Conservation (phyloP, 2,113 vertebrate genomes). For the Python bivittatus region DNA sequence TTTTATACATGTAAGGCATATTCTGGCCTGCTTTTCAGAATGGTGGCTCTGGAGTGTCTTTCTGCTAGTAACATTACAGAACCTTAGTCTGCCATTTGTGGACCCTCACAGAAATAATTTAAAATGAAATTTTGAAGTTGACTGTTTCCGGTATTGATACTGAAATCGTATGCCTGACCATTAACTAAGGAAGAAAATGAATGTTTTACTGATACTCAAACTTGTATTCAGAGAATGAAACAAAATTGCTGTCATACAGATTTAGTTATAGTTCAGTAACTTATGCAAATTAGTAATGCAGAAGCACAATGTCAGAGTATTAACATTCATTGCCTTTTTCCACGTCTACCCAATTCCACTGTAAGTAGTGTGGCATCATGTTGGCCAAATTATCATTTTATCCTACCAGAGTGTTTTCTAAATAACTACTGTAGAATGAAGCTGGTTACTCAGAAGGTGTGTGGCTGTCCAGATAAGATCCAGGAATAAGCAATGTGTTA, state of each 20-base stretch:
- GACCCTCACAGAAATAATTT: neutral
- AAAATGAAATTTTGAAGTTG: slow-evolving; percentile 9
- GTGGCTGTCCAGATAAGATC: neutral
- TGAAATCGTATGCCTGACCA: neutral
- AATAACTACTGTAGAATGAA: slow-evolving; percentile 6
- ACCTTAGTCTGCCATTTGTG: neutral
- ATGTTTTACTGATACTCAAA: neutral
- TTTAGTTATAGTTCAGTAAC: neutral
- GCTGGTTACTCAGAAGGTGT: neutral
- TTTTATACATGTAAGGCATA: neutral
- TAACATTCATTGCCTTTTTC: slow-evolving; percentile 38
- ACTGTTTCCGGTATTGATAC: neutral
- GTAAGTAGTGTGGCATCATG: slow-evolving; percentile 2
- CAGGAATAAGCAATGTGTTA: slow-evolving; percentile 9
- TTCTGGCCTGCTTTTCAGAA: no score
- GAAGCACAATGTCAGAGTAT: neutral
- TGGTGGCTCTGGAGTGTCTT: neutral
- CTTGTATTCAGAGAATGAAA: slow-evolving; percentile 26
- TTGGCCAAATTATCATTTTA: neutral
- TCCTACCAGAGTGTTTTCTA: slow-evolving; percentile 14
- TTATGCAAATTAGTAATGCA: slow-evolving; percentile 18
- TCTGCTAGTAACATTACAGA: neutral
- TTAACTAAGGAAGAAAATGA: slow-evolving; percentile 2
- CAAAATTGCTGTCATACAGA: slow-evolving; percentile 1
- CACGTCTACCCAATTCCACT: neutral